Base-by-base conservation (phyloP, 35 echinoderm and acorn worm genomes). In the Holothuria glaberrima region DNA sequence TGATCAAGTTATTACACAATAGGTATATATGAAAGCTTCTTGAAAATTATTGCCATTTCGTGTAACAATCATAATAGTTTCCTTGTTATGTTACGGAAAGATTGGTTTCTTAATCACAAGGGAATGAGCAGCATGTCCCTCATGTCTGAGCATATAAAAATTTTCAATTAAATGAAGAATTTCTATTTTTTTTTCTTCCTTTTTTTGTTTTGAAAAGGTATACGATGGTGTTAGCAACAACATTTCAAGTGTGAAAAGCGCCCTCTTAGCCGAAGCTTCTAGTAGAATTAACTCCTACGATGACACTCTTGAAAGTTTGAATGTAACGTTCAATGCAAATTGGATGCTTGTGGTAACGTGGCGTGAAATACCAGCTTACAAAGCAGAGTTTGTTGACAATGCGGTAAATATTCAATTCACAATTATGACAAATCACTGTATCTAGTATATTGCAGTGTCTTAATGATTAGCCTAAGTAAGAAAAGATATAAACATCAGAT, bases 341-440 rank as follows among this genome's bases (percentile, higher is more conserved):
- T 97, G 95, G 95, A 94, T 97, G 90, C 67, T 97, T 7, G 79
- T 94, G 7, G 72, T 97, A 4, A 97, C 95, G 20, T 97, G 95
- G 95, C 28, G 48, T 1, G 34, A 87, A 33, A 62, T 97, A 22
- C 95, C 95, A 63, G 86, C 92, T 16, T 94, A 86, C 38, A 84
- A 58, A 29, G 89, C 76, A 0, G 62, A 58, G 27, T 89, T 78
- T 77, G 66, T 73, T 18, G 59, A 75, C 25, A 30, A 33, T 19
- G 58, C 38, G 38, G 80, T 35, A 44, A 90, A 31, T 61, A 36
- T 60, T 56, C 18, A 45, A n/a, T 9, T 38, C 35, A 82, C 18
- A 82, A n/a, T n/a, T n/a, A n/a, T n/a, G n/a, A n/a, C n/a, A 14
- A 29, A 74, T 20, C 41, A 7, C 36, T 41, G 2, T 41, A 4